Evolutionary conservation across 2,113 vertebrate genomes (phyloP), one percentile per base, ranked within the genome.

Genomic region (Larimichthys crocea): DNA sequence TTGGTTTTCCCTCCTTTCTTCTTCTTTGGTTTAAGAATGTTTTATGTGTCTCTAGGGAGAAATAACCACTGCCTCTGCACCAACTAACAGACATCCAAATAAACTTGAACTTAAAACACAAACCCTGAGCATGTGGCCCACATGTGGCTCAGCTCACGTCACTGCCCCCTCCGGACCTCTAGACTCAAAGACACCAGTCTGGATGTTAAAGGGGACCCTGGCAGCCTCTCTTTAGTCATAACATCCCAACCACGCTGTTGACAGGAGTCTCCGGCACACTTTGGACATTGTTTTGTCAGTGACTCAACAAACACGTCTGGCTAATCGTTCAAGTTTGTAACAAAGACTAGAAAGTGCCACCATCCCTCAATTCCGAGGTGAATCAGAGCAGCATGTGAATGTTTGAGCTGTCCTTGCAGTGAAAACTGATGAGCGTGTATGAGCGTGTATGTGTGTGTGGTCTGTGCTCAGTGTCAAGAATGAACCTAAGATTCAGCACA

Each of bases 171-270:
- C 74, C 16, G 48, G 65, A 52, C 79, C 82, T 85, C 79, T 53
- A 73, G 84, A 84, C 67, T 65, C 35, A 48, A 31, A 75, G 64
- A 63, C 40, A 66, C 57, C 67, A 11, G 72, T 53, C 50, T 76
- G 76, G 65, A 85, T 53, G 76, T 44, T 83, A 19, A 59, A 74
- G 65, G 60, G 70, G 35, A 57, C 50, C 62, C 42, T 20, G 56
- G 64, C 63, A 26, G 67, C 61, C 19, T 67, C 76, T 74, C 42
- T 70, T 22, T 74, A 89, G 87, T 61, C 91, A 91, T 79, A 89
- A 91, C 87, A 89, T 80, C 82, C 82, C 86, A 1, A 53, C 61
- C 17, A 82, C 19, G 86, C 62, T 79, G 88, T 66, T 90, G 91
- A 90, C 86, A 89, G 88, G 67, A 85, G 82, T 65, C 86, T 87